Conservation (phyloP, 2,888 invertebrate genomes). For the Allophyes oxyacanthae region DNA sequence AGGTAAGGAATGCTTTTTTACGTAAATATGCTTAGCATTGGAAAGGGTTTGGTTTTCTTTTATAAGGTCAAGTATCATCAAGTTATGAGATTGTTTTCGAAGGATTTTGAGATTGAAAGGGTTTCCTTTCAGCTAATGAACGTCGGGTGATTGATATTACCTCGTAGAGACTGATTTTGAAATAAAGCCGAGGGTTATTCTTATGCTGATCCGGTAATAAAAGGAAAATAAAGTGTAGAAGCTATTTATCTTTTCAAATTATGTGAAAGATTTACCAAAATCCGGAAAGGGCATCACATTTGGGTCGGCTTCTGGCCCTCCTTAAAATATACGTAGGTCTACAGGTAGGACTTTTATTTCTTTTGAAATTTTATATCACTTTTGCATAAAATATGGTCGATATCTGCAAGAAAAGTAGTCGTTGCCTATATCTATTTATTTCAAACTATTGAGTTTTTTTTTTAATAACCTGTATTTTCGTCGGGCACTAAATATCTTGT, state of each 20-base stretch:
- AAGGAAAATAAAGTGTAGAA: conserved; percentile 37
- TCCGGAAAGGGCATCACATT: conserved; percentile 13
- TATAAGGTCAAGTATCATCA: conserved; percentile 64
- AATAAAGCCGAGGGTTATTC: conserved; percentile 44
- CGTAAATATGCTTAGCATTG: conserved; percentile 24
- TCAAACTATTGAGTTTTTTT: no score
- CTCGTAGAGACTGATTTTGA: conserved; percentile 39
- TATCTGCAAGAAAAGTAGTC: no score
- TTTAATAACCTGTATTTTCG: no score
- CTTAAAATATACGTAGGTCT: no score
- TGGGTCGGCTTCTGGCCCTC: conserved; percentile 16
- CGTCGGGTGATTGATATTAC: conserved; percentile 58
- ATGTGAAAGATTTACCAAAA: conserved; percentile 26
- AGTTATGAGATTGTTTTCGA: conserved; percentile 65
- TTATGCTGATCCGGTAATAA: conserved; percentile 40
- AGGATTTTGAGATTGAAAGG: conserved; percentile 64
- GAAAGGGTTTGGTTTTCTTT: conserved; percentile 38
- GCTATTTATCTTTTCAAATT: conserved; percentile 37
- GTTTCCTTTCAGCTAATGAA: conserved; percentile 61
- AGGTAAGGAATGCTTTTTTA: conserved; percentile 81
- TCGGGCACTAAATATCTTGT: no score
- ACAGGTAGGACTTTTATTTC: no score
- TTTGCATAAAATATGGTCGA: no score
- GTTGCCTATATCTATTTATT: no score
- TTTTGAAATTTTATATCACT: no score